phyloP scores from a whole-genome alignment of 2,888 invertebrate genomes.

The Stenurella melanura region DNA sequence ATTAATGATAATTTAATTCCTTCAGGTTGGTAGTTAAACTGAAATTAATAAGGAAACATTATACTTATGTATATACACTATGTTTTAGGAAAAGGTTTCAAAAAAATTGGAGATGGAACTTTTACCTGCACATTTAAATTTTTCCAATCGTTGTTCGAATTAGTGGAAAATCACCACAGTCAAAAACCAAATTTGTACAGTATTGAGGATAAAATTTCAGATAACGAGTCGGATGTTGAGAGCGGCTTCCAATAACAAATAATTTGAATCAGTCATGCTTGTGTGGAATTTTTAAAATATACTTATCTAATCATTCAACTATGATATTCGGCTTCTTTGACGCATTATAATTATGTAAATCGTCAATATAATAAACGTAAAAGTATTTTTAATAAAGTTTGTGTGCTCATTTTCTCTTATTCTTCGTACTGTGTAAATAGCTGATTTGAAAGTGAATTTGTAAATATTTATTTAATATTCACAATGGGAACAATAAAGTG shows the following conservation, averaged over 20 bases:
- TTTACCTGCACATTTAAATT: slow-evolving; percentile 75
- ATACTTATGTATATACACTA: background rate
- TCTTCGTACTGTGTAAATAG: background rate
- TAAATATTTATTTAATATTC: slow-evolving; percentile 5
- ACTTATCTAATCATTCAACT: no score
- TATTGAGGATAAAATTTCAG: slow-evolving; percentile 57
- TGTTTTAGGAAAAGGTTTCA: slow-evolving; percentile 72
- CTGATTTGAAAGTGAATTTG: background rate
- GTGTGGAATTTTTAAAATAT: no score
- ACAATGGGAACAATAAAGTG: slow-evolving; percentile 4
- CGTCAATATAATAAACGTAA: no score
- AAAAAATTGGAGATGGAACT: slow-evolving; percentile 77
- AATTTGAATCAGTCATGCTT: no score
- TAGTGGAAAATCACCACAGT: slow-evolving; percentile 74
- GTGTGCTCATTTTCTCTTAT: background rate
- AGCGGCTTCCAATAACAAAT: slow-evolving; percentile 45
- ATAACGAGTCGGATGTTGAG: slow-evolving; percentile 60
- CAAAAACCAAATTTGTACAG: slow-evolving; percentile 56
- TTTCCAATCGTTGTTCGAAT: slow-evolving; percentile 74
- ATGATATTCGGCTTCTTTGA: no score
- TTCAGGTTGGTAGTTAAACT: slow-evolving; percentile 64
- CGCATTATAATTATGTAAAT: no score
- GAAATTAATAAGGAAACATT: background rate
- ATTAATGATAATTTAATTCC: slow-evolving; percentile 73
- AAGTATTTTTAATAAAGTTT: slow-evolving; percentile 1